Conservation (phyloP, 2,888 invertebrate species). For the Hydraecia micacea region DNA sequence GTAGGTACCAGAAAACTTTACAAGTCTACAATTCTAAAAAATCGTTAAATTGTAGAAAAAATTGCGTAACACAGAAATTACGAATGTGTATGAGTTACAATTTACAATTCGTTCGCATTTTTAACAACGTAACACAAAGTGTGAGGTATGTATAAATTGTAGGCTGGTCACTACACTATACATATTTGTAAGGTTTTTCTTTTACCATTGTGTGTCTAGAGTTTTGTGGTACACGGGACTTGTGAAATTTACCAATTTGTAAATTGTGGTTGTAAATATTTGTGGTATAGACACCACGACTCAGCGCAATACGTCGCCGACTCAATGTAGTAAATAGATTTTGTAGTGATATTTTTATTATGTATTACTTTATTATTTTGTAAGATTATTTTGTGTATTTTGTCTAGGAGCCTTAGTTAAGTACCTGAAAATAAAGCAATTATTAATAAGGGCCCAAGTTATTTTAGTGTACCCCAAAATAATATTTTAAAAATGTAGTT, state of each 20-base stretch:
- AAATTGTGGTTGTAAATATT: neutral
- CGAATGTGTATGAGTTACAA: neutral
- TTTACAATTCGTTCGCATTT: neutral
- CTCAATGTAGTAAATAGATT: too few species aligned
- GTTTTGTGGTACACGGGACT: neutral
- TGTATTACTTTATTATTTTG: too few species aligned
- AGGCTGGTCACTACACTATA: neutral
- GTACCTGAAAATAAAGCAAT: too few species aligned
- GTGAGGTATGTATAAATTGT: neutral
- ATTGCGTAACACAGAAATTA: neutral
- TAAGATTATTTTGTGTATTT: too few species aligned
- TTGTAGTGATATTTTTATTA: too few species aligned
- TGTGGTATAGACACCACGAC: neutral
- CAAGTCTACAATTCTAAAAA: neutral
- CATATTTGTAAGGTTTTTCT: neutral
- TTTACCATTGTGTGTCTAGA: neutral
- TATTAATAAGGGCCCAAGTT: neutral
- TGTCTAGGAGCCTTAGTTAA: too few species aligned
- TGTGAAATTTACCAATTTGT: neutral
- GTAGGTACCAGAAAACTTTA: neutral
- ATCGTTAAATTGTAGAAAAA: neutral
- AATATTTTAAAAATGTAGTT: neutral
- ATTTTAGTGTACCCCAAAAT: constrained; percentile 3
- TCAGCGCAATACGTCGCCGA: too few species aligned
- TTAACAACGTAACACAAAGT: neutral